phyloP scores from a whole-genome alignment of 2,113 vertebrate genomes.

The Meriones unguiculatus region DNA sequence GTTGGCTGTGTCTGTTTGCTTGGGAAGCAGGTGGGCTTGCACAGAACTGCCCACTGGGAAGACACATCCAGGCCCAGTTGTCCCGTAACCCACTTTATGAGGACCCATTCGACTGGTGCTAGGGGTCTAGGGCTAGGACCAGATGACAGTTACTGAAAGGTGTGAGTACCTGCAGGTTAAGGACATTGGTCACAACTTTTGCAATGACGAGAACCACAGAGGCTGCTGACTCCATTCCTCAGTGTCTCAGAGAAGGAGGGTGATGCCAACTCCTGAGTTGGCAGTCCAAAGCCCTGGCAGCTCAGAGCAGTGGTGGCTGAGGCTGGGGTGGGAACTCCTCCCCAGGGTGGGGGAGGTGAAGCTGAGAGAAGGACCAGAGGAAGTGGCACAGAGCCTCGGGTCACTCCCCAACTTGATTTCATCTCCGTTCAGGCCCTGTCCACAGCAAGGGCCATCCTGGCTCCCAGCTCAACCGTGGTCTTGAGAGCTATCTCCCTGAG shows the following conservation, averaged over 20 bases:
- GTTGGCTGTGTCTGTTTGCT: not conserved
- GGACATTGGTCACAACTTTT: not conserved
- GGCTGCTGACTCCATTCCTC: not conserved
- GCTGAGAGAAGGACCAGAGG: not conserved
- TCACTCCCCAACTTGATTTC: not conserved
- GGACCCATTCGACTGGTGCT: not conserved
- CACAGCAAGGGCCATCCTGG: not conserved
- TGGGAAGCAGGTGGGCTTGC: not conserved
- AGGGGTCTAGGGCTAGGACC: not conserved
- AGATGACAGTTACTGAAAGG: not conserved
- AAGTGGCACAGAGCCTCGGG: not conserved
- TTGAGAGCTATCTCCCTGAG: fast-evolving
- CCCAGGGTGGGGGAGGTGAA: not conserved
- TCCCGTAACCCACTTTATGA: not conserved
- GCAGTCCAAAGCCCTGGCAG: not conserved
- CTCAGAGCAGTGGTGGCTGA: too few species aligned
- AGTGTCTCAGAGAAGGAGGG: not conserved
- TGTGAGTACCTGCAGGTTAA: not conserved
- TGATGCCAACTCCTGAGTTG: too few species aligned
- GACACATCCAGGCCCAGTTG: not conserved
- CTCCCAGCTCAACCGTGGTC: too few species aligned
- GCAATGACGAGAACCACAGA: not conserved
- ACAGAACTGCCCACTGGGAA: not conserved
- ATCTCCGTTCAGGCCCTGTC: not conserved
- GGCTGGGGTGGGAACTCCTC: not conserved